Base-by-base conservation (phyloP, 2,797 vertebrate species). In the Microctenopoma lineatum region DNA sequence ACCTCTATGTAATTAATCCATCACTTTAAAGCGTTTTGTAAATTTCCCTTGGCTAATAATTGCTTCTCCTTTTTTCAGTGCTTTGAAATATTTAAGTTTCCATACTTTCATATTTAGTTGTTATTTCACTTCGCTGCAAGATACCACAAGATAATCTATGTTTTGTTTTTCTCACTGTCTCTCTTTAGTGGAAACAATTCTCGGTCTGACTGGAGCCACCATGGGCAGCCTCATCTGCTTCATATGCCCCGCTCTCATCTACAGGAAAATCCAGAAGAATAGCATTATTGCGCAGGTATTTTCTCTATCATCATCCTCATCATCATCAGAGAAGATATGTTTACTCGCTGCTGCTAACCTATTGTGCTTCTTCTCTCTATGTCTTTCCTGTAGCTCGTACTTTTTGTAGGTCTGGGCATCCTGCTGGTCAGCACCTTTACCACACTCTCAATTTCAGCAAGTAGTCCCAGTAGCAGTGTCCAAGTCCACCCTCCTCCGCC, bases 171-270 rank as follows among this genome's bases (percentile, higher is more conserved):
- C 7, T 59, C 21, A 25, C 1, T 21, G 21, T 78, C 56, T 80
- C 21, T 76, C 32, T 50, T 55, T 73, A 99, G 98, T 99, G 93
- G 98, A 99, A 90, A 99, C 97, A 0, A 95, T 99, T 73, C 89
- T 99, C 81, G 97, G 96, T 79, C 93, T 98, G 79, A 99, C 98
- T 0, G 98, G 98, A 59, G 98, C 98, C 5, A 99, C 97, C 1
- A 99, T 97, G 96, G 98, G 98, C 41, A 99, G 97, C 86, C 95
- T 99, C 84, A 99, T 99, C 92, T 99, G 97, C 90, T 99, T 99
- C 81, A 95, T 99, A 84, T 99, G 97, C 82, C 98, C 97, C 0
- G 97, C 98, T 73, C 96, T 99, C 73, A 98, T 99, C 92, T 97
- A 96, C 90, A 96, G 86, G 89, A 98, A 96, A 87, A 95, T 97